Conservation (phyloP, 2,888 invertebrate genomes). For the Melieria crassipennis region DNA sequence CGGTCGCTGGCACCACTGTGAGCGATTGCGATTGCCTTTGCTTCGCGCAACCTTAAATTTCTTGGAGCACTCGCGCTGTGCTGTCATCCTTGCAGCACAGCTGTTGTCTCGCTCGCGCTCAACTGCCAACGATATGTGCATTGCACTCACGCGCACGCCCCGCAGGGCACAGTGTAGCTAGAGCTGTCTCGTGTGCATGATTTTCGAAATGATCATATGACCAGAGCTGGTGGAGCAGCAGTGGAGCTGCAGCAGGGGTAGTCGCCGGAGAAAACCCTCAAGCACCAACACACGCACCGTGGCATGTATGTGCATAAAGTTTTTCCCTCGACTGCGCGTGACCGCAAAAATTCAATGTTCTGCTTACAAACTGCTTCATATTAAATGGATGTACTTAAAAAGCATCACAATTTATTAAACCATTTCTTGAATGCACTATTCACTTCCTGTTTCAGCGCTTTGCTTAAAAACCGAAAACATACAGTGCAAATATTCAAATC, state of each 20-base stretch:
- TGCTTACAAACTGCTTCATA: background rate
- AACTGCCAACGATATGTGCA: background rate
- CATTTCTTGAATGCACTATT: too few species aligned
- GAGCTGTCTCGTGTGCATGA: slow-evolving; percentile 14
- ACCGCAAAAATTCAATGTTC: slow-evolving; percentile 9
- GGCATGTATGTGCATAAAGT: slow-evolving; percentile 12
- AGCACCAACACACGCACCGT: background rate
- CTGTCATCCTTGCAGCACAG: background rate
- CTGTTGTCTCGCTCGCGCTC: slow-evolving; percentile 1
- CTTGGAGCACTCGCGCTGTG: slow-evolving; percentile 9
- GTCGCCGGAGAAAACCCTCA: slow-evolving; percentile 9
- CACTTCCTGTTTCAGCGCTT: too few species aligned
- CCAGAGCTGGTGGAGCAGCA: slow-evolving; percentile 1
- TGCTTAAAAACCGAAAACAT: too few species aligned
- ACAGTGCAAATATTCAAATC: too few species aligned
- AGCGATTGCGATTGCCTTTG: slow-evolving; percentile 26
- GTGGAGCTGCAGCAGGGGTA: background rate
- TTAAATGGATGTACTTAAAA: background rate
- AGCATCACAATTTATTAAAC: too few species aligned
- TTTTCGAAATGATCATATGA: slow-evolving; percentile 26
- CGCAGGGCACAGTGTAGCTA: background rate
- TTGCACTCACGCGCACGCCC: slow-evolving; percentile 6
- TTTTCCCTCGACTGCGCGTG: slow-evolving; percentile 30
- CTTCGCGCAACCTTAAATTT: slow-evolving; percentile 27
- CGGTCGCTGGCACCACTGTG: slow-evolving; percentile 51